Base-by-base conservation (phyloP, 2,113 vertebrate species). In the Panthera tigris region DNA sequence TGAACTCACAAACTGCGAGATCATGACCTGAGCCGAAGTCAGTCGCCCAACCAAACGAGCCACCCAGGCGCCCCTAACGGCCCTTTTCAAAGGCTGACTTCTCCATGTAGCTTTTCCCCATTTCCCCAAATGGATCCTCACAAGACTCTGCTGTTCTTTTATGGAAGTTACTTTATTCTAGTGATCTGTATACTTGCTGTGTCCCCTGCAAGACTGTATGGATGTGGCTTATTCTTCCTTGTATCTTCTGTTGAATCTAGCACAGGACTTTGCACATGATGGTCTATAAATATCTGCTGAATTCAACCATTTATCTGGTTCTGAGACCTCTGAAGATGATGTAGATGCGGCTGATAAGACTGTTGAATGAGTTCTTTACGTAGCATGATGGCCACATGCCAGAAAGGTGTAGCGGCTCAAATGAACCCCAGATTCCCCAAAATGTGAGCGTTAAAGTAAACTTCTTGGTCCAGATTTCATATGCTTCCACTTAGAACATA, bases 401-500 rank as follows among this genome's bases (percentile, higher is more conserved):
- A 89, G 96, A 89, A 85, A 95, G 55, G 4, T 5, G 18, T 3
- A 25, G 31, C 12, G 14, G 82, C 14, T 66, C 78, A 50, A 16
- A 31, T 2, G 2, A 36, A 50, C 27, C 23, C 36, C 71, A 29
- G 61, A n/a, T 8, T 41, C 45, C 61, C 39, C 52, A n/a, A 83
- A 89, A 89, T 78, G 68, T 79, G 4, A 94, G 48, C 1, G 6
- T 16, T 83, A 31, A 52, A 41, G 65, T 52, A 79, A 90, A 52
- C 61, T 48, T 96, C 94, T 76, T 92, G 50, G 33, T n/a, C 68
- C 65, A 87, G 45, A 12, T 82, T 97, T 55, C 36, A 65, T n/a
- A 95, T 66, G 94, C 36, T 92, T 90, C 31, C 36, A 68, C 50
- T 94, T 33, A 87, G 12, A 73, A 65, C 65, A 91, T 23, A 88